Percentiles rank a stretch among this genome's conserved stretches.
These are phyloP conservation scores for Hemithea aestivaria DNA, from an alignment of 2,888 invertebrate species.

Conservation along the genomic window DNA sequence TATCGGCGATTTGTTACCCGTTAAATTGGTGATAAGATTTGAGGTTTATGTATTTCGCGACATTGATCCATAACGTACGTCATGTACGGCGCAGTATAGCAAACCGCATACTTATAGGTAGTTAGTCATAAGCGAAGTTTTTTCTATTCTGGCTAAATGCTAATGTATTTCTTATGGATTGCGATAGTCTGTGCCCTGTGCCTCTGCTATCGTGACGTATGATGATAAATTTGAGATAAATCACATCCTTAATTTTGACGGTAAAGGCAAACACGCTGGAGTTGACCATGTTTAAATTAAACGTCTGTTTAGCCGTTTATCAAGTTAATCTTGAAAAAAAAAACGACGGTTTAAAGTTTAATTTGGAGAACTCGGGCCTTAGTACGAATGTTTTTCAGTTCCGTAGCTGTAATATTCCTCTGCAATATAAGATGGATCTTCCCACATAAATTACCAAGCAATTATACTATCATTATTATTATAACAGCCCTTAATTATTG, in stretches of 20 bases:
- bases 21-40: slow-evolving; percentile 8
- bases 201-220: slow-evolving; percentile 1
- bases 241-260: slow-evolving; percentile 5
- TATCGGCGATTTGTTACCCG: slow-evolving; percentile 1
- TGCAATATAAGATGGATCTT: no score
- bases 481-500: no score
- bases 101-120: not conserved
- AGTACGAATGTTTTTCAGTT: no score
- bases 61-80: not conserved
- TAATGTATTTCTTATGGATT: not conserved
- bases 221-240: slow-evolving; percentile 7
- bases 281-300: no score
- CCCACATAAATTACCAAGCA: no score
- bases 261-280: no score
- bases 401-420: no score
- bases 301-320: no score
- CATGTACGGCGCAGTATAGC: not conserved
- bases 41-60: not conserved
- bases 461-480: no score
- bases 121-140: slow-evolving; percentile 1
- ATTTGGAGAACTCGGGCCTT: no score
- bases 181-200: not conserved
- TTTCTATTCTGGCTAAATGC: not conserved
- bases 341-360: no score
- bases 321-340: no score